Evolutionary conservation across 2,888 invertebrate genomes (phyloP), one percentile per base, ranked within the genome.

Genomic region (Hipparchia sbordonii): DNA sequence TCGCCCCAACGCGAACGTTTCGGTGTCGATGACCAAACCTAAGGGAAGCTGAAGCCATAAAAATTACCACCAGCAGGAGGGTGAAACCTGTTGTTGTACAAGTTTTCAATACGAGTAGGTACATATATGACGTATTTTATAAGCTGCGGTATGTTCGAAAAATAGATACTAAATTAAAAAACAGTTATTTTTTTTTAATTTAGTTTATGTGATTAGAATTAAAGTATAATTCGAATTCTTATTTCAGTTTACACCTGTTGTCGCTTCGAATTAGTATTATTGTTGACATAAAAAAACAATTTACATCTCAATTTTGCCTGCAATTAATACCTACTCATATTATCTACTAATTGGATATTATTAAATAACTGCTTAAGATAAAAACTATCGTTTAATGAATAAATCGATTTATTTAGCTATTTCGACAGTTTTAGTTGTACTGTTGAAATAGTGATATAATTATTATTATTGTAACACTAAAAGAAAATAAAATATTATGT

Each of bases 21-120:
- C 84, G 91, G 91, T 92, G 86, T 93, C 92, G 89, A 89, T 92
- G 89, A 91, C 90, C 88, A 90, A 82, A 83, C 83, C 83, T 82
- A 81, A 85, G 89, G 92, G 91, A 90, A 89, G 87, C 86, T 87
- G 92, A 92, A 92, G 87, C 92, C 92, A 82, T 88, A 91, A 82
- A 86, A 90, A 81, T 85, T 84, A 80, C 84, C 81, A 81, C 79
- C 80, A 82, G 81, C 80, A 79, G 79, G 83, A 85, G 89, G 88
- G 90, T 86, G 91, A 89, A 88, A 89, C 90, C 87, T 87, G 88
- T 89, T 89, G 77, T 77, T 77, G 76, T 76, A 9, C 62, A 67
- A 46, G 60, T 70, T 70, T 59, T 12, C 57, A 67, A 46, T 10
- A 13, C 13, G 13, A 7, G 7, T 39, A 39, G 3, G 39, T 57